A percentile compares a stretch with the other conserved stretches of the same genome.
Conservation (phyloP, 2,888 invertebrate species). For the Myathropa florea region DNA sequence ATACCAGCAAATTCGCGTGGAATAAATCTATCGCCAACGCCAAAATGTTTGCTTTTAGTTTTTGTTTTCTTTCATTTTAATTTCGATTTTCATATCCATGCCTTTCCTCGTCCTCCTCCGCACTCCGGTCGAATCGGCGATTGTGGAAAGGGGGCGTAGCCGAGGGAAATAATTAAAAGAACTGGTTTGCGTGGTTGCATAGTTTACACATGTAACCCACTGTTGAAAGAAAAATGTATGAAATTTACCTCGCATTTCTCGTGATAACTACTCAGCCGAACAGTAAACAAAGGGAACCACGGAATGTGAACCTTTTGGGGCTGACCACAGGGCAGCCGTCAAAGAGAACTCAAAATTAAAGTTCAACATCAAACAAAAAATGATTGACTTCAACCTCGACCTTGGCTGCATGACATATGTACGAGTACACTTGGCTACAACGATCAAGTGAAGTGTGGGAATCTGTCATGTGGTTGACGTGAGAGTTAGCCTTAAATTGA, state of each 20-base stretch:
- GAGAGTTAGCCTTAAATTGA: background rate
- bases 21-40: slow-evolving; percentile 1
- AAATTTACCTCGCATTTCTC: background rate
- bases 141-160: background rate
- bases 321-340: background rate
- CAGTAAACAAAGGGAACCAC: background rate
- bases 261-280: background rate
- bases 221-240: background rate
- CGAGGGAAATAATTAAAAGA: background rate
- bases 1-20: background rate
- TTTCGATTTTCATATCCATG: background rate
- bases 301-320: background rate
- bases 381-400: background rate
- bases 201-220: background rate
- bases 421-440: background rate
- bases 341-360: background rate
- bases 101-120: no score
- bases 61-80: background rate
- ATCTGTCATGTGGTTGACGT: background rate
- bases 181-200: background rate
- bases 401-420: background rate
- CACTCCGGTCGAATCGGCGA: background rate
- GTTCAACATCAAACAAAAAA: background rate
- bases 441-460: background rate
- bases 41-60: background rate